Evolutionary conservation across 92 coral and sea anemone genomes (phyloP), one percentile per base, ranked within the genome.

Genomic region (Heliopora coerulea): DNA sequence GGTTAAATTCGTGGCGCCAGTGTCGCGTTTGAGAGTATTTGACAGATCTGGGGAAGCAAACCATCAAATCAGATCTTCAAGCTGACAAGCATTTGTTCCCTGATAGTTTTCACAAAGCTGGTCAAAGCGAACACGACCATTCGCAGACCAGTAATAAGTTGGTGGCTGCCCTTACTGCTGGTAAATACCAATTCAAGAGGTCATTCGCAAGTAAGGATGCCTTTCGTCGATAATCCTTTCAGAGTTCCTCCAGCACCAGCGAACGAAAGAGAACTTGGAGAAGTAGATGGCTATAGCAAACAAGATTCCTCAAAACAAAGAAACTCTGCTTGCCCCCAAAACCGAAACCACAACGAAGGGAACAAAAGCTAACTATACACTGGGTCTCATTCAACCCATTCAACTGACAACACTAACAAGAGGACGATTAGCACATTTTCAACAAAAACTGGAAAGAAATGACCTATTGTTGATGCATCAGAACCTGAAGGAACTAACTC

Each of bases 81-180:
- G 66, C 80, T 1, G 83, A 84, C 41, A 79, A 72, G 72, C 77
- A n/a, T n/a, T 52, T 84, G 12, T 84, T 84, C 62, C 88, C 84
- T 18, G 83, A 72, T 17, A 63, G 81, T 27, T 79, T 79, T 44
- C 72, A 74, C 58, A 83, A 80, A 44, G 78, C 70, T 54, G 82
- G 74, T 31, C 65, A 70, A 50, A 80, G 82, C 44, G 82, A 80
- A 56, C 88, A 84, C 74, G 88, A 80, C 31, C 84, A 63, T 61
- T 72, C 68, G 34, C 72, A 74, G 14, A 64, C 84, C 7, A 79
- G 49, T 28, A n/a, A n/a, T n/a, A n/a, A n/a, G n/a, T n/a, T n/a
- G n/a, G n/a, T n/a, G n/a, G n/a, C n/a, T n/a, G n/a, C n/a, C n/a
- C n/a, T n/a, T n/a, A n/a, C n/a, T 29, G n/a, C 65, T 23, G 31